phyloP scores from a whole-genome alignment of 2,113 vertebrate genomes.

The Osmerus mordax region DNA sequence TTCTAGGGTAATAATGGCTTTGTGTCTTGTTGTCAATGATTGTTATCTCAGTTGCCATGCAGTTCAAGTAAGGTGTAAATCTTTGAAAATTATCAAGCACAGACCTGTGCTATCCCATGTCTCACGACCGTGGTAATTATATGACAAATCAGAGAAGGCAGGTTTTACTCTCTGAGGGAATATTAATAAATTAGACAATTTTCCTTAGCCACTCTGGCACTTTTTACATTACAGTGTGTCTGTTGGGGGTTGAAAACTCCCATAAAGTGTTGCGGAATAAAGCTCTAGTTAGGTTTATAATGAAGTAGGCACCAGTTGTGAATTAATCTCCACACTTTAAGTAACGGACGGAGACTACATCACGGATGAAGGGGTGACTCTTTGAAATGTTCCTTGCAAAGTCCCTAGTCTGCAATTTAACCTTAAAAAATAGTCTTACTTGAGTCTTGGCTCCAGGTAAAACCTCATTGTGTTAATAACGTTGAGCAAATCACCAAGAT shows the following conservation, averaged over 20 bases:
- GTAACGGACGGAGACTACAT: too few relatives aligned
- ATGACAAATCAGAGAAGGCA: not conserved
- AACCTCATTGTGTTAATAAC: slow-evolving; percentile 42
- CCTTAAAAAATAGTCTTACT: slow-evolving; percentile 40
- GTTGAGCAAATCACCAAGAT: slow-evolving; percentile 19
- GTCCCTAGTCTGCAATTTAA: slow-evolving; percentile 35
- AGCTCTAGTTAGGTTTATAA: slow-evolving; percentile 29
- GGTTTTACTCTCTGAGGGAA: not conserved
- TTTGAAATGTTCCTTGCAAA: slow-evolving; percentile 14
- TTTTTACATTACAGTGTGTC: not conserved
- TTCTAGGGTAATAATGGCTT: slow-evolving; percentile 27
- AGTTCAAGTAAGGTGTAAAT: slow-evolving; percentile 1
- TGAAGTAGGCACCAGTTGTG: slow-evolving; percentile 31
- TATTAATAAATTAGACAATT: not conserved
- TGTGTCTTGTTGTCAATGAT: slow-evolving; percentile 16
- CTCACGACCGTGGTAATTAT: not conserved
- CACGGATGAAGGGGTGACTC: slow-evolving; percentile 15
- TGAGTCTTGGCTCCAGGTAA: slow-evolving; percentile 36
- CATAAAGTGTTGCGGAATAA: not conserved
- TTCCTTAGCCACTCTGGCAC: not conserved
- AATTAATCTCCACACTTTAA: slow-evolving; percentile 23
- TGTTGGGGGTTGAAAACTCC: slow-evolving; percentile 13
- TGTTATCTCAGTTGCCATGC: slow-evolving; percentile 23
- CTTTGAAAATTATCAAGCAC: not conserved
- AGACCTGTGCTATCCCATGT: not conserved